Base-by-base conservation (phyloP, 1,140 invertebrate genomes). In the Apis laboriosa region DNA sequence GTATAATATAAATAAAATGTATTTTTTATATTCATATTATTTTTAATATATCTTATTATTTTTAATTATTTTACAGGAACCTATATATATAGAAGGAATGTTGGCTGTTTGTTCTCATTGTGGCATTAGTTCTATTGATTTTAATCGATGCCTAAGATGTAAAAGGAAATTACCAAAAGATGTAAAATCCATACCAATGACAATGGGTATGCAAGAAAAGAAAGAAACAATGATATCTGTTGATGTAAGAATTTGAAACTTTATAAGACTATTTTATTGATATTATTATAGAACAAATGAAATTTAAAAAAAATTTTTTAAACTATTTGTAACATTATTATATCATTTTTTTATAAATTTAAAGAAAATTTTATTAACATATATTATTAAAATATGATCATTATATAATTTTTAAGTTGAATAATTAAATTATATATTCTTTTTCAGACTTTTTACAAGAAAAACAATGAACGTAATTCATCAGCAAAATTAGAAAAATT, bases 81-180 rank as follows among this genome's bases (percentile, higher is more conserved):
- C 96, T 21, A 96, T 95, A 84, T 95, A 95, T 78, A 94, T 97
- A 28, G 95, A 96, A 28, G 97, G 97, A 61, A 96, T 95, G 92
- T 92, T 96, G 71, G 97, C 97, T 28, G 94, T 97, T 2, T 97
- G 97, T 92, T 95, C 95, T 74, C 94, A 94, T 80, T 97, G 97
- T 89, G 97, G 97, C 34, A 96, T 96, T 86, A 95, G 95, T 67
- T 96, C 96, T 21, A 94, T 95, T 86, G 96, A 97, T 91, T 97
- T 97, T 90, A 96, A 96, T 89, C 95, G 95, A 68, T 97, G 97
- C 91, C 94, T 96, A 91, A 95, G 97, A 90, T 97, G 95, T 92
- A 93, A 91, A 84, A 93, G 91, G 84, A 95, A 94, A 92, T 85
- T 95, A 34, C 93, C 94, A 12, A 94, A 95, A n/a, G 92, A 95